A percentile compares a stretch with the other conserved stretches of the same genome.
Evolutionary conservation across 2,888 invertebrate species (phyloP).

Genomic region (Coelinius sp.): DNA sequence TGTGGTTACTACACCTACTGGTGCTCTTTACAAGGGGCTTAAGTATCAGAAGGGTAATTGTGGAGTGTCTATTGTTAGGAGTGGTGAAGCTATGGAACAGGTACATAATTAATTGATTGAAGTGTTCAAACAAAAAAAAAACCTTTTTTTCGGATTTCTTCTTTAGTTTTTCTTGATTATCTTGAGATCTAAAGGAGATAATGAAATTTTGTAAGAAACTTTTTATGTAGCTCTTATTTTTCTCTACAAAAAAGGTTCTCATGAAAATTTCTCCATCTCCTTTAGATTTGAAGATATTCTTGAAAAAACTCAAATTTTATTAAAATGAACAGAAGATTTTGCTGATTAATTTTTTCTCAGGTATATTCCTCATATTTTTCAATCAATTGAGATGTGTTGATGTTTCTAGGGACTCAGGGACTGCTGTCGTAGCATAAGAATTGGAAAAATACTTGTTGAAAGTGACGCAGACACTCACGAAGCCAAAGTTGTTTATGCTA

Average conservation of each 20-base stretch:
- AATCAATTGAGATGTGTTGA: conserved; percentile 27
- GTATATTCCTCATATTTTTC: neutral
- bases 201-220: too few relatives aligned
- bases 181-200: too few relatives aligned
- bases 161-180: too few relatives aligned
- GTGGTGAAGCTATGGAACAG: conserved; percentile 97
- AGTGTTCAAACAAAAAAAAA: too few relatives aligned
- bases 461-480: conserved; percentile 97
- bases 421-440: conserved; percentile 97
- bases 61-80: conserved; percentile 96
- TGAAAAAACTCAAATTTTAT: too few relatives aligned
- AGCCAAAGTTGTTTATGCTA: conserved; percentile 96
- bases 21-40: conserved; percentile 90
- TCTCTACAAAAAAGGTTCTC: too few relatives aligned
- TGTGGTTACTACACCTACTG: conserved; percentile 93
- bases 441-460: conserved; percentile 98
- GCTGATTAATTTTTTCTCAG: too few relatives aligned
- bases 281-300: too few relatives aligned
- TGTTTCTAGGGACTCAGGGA: conserved; percentile 83
- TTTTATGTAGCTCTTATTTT: too few relatives aligned
- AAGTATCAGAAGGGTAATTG: conserved; percentile 98
- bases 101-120: conserved; percentile 64
- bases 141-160: too few relatives aligned
- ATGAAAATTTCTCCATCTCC: too few relatives aligned
- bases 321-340: too few relatives aligned